Percentiles rank a stretch among this genome's conserved stretches.
Evolutionary conservation across 2,797 vertebrate genomes (phyloP).

Genomic region (Eulemur rubriventer): DNA sequence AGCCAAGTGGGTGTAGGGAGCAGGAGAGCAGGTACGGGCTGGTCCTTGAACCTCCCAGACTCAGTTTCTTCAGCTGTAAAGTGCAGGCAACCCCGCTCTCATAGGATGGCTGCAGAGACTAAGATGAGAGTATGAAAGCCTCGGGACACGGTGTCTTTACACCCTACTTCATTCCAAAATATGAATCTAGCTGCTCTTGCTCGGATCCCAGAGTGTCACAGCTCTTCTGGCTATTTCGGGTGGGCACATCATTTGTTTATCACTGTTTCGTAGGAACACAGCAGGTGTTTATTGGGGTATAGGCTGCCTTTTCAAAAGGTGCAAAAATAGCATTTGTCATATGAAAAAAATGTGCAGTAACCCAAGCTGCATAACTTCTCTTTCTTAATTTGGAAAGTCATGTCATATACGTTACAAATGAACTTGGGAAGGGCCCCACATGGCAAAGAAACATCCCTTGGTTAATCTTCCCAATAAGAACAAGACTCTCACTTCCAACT

Average conservation of each 20-base stretch:
- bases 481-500: conserved; percentile 1
- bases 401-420: conserved; percentile 36
- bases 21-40: neutral
- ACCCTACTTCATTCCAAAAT: neutral
- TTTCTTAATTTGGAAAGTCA: conserved; percentile 54
- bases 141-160: neutral
- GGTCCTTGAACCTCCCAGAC: neutral
- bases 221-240: conserved; percentile 51
- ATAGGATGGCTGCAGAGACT: neutral
- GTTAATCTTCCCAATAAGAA: neutral
- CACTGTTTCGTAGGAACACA: neutral
- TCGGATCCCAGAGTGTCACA: neutral
- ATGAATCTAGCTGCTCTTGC: neutral
- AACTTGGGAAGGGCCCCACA: conserved; percentile 23
- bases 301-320: conserved; percentile 31
- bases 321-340: conserved; percentile 51
- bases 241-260: conserved; percentile 26
- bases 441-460: neutral
- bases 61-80: neutral
- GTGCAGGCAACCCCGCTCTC: neutral
- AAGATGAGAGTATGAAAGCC: neutral
- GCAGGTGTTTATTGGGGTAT: conserved; percentile 20
- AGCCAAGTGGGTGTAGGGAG: neutral
- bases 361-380: conserved; percentile 16
- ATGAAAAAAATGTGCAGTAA: conserved; percentile 37